Conservation (phyloP, 2,888 invertebrate species). For the Odiellus spinosus region DNA sequence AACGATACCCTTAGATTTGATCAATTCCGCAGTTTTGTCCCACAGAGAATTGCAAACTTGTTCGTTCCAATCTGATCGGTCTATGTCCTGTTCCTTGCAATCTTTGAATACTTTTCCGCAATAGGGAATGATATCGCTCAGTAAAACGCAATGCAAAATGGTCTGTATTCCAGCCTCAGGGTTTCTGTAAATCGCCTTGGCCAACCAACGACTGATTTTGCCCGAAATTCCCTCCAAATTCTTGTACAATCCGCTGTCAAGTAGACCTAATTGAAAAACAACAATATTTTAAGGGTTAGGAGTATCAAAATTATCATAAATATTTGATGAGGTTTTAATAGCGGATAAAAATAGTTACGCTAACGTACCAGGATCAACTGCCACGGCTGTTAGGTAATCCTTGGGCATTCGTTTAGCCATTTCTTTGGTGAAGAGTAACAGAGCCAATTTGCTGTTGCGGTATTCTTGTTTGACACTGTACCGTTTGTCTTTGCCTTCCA, state of each 20-base stretch:
- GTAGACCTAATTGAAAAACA: slow-evolving; percentile 6
- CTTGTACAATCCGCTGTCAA: slow-evolving; percentile 10
- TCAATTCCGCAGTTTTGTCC: slow-evolving; percentile 7
- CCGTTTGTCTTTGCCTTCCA: no score
- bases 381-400: slow-evolving; percentile 8
- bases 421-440: slow-evolving; percentile 15
- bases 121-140: slow-evolving; percentile 9
- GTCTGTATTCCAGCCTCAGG: slow-evolving; percentile 16
- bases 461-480: slow-evolving; percentile 11
- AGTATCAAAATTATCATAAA: not conserved
- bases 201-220: slow-evolving; percentile 10
- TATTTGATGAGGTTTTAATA: not conserved
- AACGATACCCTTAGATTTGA: slow-evolving; percentile 12
- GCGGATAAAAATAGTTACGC: no score
- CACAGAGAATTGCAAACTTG: slow-evolving; percentile 9
- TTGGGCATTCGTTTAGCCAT: slow-evolving; percentile 7
- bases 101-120: slow-evolving; percentile 11
- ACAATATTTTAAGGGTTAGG: not conserved
- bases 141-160: slow-evolving; percentile 9
- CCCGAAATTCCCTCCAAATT: slow-evolving; percentile 11
- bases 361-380: slow-evolving; percentile 14
- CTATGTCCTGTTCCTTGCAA: slow-evolving; percentile 5
- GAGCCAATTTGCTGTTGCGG: slow-evolving; percentile 13
- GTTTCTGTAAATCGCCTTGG: slow-evolving; percentile 11
- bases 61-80: slow-evolving; percentile 10